Base-by-base conservation (phyloP, 1,140 invertebrate species). In the Riptortus pedestris region DNA sequence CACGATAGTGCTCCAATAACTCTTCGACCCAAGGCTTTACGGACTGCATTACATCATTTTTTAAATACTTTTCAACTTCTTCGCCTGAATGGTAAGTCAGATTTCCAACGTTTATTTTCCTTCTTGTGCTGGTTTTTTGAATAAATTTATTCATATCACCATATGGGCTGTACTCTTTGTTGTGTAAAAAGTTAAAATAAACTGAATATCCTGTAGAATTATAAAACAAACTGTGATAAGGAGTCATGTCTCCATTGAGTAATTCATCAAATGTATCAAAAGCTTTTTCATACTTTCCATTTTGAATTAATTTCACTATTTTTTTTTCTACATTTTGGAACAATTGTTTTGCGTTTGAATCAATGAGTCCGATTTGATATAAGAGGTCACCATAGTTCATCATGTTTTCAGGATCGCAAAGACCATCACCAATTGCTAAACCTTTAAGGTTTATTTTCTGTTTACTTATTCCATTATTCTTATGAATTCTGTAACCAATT, bases 351-450 rank as follows among this genome's bases (percentile, higher is more conserved):
- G 33, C 66, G 27, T 71, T 69, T 2, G 28, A 24, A 65, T 66
- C 65, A 2, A 66, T 55, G 4, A 72, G 75, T 0, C 91, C 91
- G 48, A 90, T 73, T 70, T 88, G 85, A 72, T 88, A 92, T 51
- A 94, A 79, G 75, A 89, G 90, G 68, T 87, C 82, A 9, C 87
- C 85, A 72, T 92, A 93, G 11, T 60, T 14, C 0, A 89, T 71
- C 76, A 91, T 89, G 72, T 87, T 82, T 27, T 83, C 76, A 0
- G 91, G 91, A 76, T 93, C 91, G 65, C 82, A 85, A 0, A 91
- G 75, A 0, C 90, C 91, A 76, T 93, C 91, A 0, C 90, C 91
- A 71, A 94, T 93, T 0, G 87, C 85, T 65, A 94, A 73, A 29
- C 86, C 86, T 81, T 71, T 83, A 76, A 18, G 77, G 79, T 74